Conservation (phyloP, 2,888 invertebrate species). For the Formica aserva region DNA sequence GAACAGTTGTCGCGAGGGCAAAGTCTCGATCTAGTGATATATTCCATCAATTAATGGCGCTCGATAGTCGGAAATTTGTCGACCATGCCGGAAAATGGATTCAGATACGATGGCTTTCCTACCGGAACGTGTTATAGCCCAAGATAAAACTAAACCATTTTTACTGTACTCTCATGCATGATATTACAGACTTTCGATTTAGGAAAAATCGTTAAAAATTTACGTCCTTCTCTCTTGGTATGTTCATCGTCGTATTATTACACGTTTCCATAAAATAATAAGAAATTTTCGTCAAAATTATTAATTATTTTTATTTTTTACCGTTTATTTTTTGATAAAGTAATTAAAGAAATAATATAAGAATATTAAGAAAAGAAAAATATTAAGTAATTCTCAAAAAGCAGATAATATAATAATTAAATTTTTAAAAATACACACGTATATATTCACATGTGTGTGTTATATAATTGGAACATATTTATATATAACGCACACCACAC, state of each 20-base stretch:
- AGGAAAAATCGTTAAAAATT: not conserved
- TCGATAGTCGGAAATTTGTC: slow-evolving; percentile 78
- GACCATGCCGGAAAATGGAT: slow-evolving; percentile 78
- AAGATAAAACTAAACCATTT: slow-evolving; percentile 45
- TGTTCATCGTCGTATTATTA: not conserved
- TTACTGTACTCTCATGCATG: not conserved
- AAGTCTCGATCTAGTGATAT: slow-evolving; percentile 75
- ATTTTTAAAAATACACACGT: not conserved
- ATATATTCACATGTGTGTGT: no score
- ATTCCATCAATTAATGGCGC: slow-evolving; percentile 81
- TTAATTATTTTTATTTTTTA: not conserved
- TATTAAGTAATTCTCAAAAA: not conserved
- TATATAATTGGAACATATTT: not conserved
- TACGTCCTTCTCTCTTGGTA: not conserved
- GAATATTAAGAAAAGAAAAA: not conserved
- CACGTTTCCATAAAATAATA: not conserved
- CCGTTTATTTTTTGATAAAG: not conserved
- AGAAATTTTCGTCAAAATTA: not conserved
- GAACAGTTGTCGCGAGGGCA: slow-evolving; percentile 35
- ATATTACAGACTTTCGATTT: not conserved
- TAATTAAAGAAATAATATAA: slow-evolving; percentile 7
- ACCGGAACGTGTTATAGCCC: slow-evolving; percentile 53
- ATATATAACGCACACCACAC: not conserved
- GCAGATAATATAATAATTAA: slow-evolving; percentile 7
- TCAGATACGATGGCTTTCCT: slow-evolving; percentile 72